Evolutionary conservation across 1,140 invertebrate species (phyloP), one percentile per base, ranked within the genome.

Genomic region (Cylas formicarius): DNA sequence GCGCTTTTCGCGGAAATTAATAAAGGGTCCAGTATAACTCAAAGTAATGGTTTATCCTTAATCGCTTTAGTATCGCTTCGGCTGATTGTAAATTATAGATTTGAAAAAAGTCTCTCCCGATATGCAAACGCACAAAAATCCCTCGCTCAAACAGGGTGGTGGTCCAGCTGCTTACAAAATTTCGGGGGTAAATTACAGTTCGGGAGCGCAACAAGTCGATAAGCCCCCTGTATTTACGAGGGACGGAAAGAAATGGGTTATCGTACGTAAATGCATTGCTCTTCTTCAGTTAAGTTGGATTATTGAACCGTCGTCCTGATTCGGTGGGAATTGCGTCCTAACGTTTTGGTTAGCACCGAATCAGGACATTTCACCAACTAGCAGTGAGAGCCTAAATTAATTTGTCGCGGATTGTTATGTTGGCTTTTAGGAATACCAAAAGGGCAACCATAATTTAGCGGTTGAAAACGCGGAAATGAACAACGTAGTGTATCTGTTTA

Each of bases 111-210:
- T 99, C 10, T 91, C 92, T n/a, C 74, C 82, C 9, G 93, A 98
- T 21, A 96, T 97, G 92, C 93, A 98, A 70, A 99, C 95, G 3
- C 96, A 99, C 70, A 99, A 99, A 73, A 99, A 99, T 74, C 85
- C 94, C 1, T 74, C 74, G 11, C 67, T 98, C 40, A 76, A 91
- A 22, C 74, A 82, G 48, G 85, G 84, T 2, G 84, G 85, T 3
- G 84, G 83, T 24, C 85, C 85, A 3, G 85, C 83, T 22, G 84
- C 84, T 1, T 86, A 85, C 60, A 84, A 84, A 65, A 71, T 81
- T 31, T 74, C 80, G 2, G 64, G 63, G 4, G 22, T 29, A 9
- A 48, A 39, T 16, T 10, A 11, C 16, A 17, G n/a, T 6, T n/a
- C 29, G 1, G 34, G 19, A 4, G 14, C 19, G n/a, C 43, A 47